Evolutionary conservation across 2,888 invertebrate genomes (phyloP), one percentile per base, ranked within the genome.

Genomic region (Rhabditoides inermis): DNA sequence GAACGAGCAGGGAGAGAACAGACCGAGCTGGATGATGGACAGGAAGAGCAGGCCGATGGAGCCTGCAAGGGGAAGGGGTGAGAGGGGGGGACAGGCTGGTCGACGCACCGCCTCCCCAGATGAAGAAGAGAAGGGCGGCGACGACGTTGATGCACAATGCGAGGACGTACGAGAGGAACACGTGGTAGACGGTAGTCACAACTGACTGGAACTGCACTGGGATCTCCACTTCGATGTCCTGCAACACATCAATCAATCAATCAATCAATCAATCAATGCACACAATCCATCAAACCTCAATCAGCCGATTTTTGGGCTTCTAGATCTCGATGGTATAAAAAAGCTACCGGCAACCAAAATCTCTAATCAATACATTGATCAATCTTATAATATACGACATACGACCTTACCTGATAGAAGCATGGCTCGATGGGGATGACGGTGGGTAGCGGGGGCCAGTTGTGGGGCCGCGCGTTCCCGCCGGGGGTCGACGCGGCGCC

Each of bases 361-460:
- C n/a, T n/a, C n/a, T n/a, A n/a, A n/a, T n/a, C n/a, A n/a, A n/a
- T n/a, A n/a, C n/a, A n/a, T n/a, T n/a, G n/a, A n/a, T n/a, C n/a
- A n/a, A 30, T n/a, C n/a, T 20, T 18, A 26, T 26, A 7, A 6
- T 23, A 25, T n/a, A n/a, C n/a, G n/a, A n/a, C n/a, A n/a, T n/a
- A n/a, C n/a, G 20, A 25, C 15, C 36, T 26, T 36, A 63, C 68
- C 56, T 98, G 95, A 79, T 95, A 95, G 81, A 99, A 98, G 79
- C 98, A 99, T 0, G 98, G 95, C 77, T 92, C 89, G 58, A 94
- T 84, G 56, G 81, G 80, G 61, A 90, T 91, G 72, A 88, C 88
- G 75, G 86, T 86, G 1, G 98, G 95, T 61, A 99, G 79, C 0
- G 98, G 98, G 1, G 98, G 98, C 92, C 94, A 99, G 81, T 98